These are phyloP conservation scores for Staurois parvus DNA, from an alignment of 2,797 vertebrate genomes.

Conservation along the genomic window DNA sequence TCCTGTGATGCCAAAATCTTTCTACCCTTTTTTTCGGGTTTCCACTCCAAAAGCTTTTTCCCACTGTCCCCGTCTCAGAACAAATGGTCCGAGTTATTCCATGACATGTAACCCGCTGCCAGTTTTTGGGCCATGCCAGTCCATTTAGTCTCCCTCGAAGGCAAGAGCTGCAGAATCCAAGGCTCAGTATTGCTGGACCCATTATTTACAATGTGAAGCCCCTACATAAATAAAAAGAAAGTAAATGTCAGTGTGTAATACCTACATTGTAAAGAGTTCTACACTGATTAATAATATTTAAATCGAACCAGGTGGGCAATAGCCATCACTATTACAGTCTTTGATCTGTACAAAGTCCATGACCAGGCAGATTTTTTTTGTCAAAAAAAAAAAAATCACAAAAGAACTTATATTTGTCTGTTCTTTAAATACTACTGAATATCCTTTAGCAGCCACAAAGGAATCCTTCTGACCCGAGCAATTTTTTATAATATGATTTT, in stretches of 20 bases:
- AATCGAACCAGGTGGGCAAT: neutral
- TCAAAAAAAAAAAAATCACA: too few relatives aligned
- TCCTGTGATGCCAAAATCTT: conserved; percentile 86
- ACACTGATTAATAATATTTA: neutral
- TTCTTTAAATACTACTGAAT: neutral
- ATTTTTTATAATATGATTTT: neutral
- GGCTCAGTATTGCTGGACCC: conserved; percentile 69
- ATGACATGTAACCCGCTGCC: conserved; percentile 63
- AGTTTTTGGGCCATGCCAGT: conserved; percentile 52
- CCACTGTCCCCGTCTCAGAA: conserved; percentile 90
- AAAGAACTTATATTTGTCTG: neutral
- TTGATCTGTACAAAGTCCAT: neutral
- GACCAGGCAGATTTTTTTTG: too few relatives aligned
- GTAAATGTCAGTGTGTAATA: neutral
- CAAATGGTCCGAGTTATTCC: conserved; percentile 77
- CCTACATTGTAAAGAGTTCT: neutral
- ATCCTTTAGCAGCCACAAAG: neutral
- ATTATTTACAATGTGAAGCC: conserved; percentile 69
- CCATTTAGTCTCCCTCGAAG: conserved; percentile 63
- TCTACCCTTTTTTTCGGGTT: conserved; percentile 86
- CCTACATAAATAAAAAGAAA: conserved; percentile 8
- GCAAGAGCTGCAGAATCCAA: conserved; percentile 69
- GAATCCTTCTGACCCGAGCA: neutral
- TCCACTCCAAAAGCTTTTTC: conserved; percentile 83
- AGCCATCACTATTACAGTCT: neutral